phyloP scores from a whole-genome alignment of 2,113 vertebrate species.

The Hypanus sabinus region DNA sequence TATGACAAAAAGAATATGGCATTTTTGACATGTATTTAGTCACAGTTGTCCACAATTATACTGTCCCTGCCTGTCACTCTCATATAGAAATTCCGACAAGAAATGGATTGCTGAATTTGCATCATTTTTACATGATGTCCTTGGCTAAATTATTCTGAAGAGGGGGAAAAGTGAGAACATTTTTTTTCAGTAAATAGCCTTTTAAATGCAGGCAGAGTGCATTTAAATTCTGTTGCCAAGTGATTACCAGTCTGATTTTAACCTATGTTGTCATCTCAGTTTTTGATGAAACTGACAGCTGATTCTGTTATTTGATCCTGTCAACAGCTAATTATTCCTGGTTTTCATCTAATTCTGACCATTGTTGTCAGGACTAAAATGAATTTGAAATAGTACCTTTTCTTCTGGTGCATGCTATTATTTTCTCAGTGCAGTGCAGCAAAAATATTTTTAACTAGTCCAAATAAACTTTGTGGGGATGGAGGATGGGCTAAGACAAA shows the following conservation, averaged over 20 bases:
- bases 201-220: neutral
- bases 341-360: slow-evolving; percentile 15
- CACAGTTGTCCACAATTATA: slow-evolving; percentile 37
- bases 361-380: neutral
- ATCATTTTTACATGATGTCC: neutral
- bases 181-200: neutral
- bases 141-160: slow-evolving; percentile 9
- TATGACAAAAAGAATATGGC: slow-evolving; percentile 17
- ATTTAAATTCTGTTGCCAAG: slow-evolving; percentile 4
- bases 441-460: neutral
- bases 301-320: neutral
- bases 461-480: neutral
- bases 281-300: slow-evolving; percentile 23
- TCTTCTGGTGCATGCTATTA: neutral
- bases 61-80: neutral
- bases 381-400: neutral
- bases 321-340: slow-evolving; percentile 2
- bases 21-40: slow-evolving; percentile 28
- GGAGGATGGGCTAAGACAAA: neutral
- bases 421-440: neutral
- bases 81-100: neutral
- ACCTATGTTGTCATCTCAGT: slow-evolving; percentile 14
- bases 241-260: neutral
- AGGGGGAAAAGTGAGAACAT: neutral
- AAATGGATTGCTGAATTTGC: slow-evolving; percentile 22